Evolutionary conservation across 2,113 vertebrate genomes (phyloP), one percentile per base, ranked within the genome.

Genomic region (Nycticebus coucang): DNA sequence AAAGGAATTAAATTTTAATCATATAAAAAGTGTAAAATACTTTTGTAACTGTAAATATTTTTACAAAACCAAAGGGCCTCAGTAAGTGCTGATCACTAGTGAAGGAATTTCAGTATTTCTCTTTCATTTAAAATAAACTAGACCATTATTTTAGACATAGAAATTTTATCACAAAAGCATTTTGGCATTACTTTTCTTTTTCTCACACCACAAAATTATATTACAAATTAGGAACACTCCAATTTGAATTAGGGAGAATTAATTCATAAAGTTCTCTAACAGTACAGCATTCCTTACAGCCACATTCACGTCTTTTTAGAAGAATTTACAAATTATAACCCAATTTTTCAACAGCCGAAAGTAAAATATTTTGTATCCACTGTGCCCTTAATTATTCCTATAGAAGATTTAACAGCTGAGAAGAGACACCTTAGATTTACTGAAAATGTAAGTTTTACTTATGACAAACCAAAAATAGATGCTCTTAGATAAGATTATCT

Each of bases 71-170:
- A 95, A 86, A 81, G 24, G 83, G 66, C 19, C 68, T 95, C 93
- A 50, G 66, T 97, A 97, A 97, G 71, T 92, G 62, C 94, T 96
- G 81, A 91, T 96, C 62, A 84, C 74, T 95, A 98, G 97, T 98
- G 97, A 98, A 98, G 98, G 98, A 98, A 98, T 98, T 98, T 97
- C 45, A 62, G 83, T 90, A 85, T 66, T 87, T 50, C 14, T 50
- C 77, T 71, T 97, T 0, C 68, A 82, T 96, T 97, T 97, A 86
- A 93, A 95, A 97, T 74, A 66, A 89, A 95, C 83, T 91, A 93
- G 87, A 66, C 7, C 71, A 92, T 82, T 90, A 95, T 62, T 74
- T 89, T 22, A 94, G 87, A 84, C 53, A 83, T 19, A 92, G 71
- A 91, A 95, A 93, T 68, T 60, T 28, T 82, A 86, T 1, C 0